Percentiles rank a stretch among this genome's conserved stretches.
Evolutionary conservation across 2,797 vertebrate species (phyloP).

Genomic region (Mormyrus proboscirostris): DNA sequence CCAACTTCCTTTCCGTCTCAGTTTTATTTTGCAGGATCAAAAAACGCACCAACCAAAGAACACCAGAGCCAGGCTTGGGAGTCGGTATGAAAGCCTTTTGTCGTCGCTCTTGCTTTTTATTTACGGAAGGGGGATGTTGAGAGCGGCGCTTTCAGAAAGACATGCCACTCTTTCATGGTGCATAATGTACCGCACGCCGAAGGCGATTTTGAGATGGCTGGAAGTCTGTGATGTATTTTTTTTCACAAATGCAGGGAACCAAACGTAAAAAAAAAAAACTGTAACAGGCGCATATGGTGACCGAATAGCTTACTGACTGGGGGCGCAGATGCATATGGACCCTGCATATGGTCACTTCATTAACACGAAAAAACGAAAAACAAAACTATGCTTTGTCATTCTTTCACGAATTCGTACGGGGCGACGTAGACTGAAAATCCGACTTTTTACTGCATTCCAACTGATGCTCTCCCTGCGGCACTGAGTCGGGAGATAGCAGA

Average conservation of each 20-base stretch:
- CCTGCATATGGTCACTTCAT: neutral
- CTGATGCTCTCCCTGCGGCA: neutral
- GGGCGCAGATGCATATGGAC: neutral
- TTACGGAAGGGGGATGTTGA: neutral
- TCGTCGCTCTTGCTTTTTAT: neutral
- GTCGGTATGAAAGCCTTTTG: neutral
- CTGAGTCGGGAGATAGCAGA: neutral
- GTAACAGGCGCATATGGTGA: neutral
- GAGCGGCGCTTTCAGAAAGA: neutral
- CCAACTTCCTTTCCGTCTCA: neutral
- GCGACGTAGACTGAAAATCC: neutral
- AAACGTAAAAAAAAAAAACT: neutral
- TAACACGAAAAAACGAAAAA: neutral
- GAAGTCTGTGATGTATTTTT: neutral
- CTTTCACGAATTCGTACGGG: neutral
- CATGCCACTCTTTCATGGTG: neutral
- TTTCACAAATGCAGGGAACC: neutral
- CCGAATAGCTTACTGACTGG: neutral
- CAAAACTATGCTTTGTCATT: neutral
- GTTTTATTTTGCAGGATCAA: neutral
- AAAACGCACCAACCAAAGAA: neutral
- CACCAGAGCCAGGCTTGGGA: neutral
- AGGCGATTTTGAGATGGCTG: neutral
- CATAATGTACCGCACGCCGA: neutral
- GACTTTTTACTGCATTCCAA: neutral